Conservation (phyloP, 2,113 vertebrate genomes). For the Arothron firmamentum region DNA sequence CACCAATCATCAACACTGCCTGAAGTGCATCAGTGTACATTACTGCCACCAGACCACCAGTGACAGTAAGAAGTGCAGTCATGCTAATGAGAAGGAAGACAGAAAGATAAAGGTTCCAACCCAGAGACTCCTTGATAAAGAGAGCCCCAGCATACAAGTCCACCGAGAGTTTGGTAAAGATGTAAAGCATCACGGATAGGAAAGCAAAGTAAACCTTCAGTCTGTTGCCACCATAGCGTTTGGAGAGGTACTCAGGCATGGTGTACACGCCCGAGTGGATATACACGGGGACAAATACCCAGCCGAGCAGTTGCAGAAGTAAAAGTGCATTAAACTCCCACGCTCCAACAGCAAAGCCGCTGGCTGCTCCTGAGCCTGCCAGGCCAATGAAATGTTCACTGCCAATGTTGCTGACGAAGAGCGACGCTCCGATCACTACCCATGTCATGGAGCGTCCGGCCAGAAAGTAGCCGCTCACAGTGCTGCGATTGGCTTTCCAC, state of each 20-base stretch:
- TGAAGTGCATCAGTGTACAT: slow-evolving; percentile 97
- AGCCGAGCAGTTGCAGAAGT: slow-evolving; percentile 95
- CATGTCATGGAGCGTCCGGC: slow-evolving; percentile 97
- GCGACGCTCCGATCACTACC: slow-evolving; percentile 91
- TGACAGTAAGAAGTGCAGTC: slow-evolving; percentile 93
- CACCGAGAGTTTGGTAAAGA: slow-evolving; percentile 98
- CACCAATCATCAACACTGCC: slow-evolving; percentile 93
- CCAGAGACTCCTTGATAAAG: slow-evolving; percentile 97
- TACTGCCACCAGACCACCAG: slow-evolving; percentile 93
- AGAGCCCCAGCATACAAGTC: slow-evolving; percentile 96
- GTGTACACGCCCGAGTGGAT: slow-evolving; percentile 95
- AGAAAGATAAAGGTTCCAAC: slow-evolving; percentile 96
- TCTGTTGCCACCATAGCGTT: slow-evolving; percentile 92
- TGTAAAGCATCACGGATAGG: slow-evolving; percentile 90
- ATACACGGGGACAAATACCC: slow-evolving; percentile 98
- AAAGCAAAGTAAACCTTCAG: slow-evolving; percentile 93
- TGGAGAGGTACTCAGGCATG: slow-evolving; percentile 97
- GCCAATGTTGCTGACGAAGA: slow-evolving; percentile 99
- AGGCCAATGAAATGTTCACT: slow-evolving; percentile 99
- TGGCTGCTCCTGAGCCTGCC: slow-evolving; percentile 95
- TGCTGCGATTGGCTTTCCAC: slow-evolving; percentile 96
- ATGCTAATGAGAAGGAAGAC: slow-evolving; percentile 90
- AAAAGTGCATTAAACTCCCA: slow-evolving; percentile 99
- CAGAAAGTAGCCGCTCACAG: slow-evolving; percentile 96
- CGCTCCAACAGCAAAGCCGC: slow-evolving; percentile 95